Evolutionary conservation across 2,888 invertebrate species (phyloP).

Genomic region (Nesidiocoris tenuis): DNA sequence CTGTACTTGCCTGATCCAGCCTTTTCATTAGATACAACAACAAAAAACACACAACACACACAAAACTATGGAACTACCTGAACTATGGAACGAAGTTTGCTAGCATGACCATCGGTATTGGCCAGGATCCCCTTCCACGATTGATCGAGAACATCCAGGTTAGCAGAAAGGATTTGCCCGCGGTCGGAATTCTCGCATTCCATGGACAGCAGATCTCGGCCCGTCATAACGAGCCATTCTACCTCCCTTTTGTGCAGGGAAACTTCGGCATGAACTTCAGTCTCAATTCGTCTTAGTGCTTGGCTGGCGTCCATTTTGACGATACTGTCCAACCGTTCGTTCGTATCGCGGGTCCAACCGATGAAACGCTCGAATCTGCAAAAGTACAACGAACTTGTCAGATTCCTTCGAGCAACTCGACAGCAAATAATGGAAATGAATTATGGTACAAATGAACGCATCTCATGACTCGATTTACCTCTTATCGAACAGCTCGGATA

Average conservation of each 20-base stretch:
- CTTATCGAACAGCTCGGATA: constrained; percentile 68
- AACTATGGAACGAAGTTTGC: constrained; percentile 65
- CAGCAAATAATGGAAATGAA: too few species aligned
- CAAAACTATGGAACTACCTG: too few species aligned
- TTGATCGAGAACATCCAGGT: constrained; percentile 57
- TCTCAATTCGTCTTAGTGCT: constrained; percentile 68
- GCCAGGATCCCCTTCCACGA: constrained; percentile 69
- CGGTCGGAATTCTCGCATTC: constrained; percentile 6
- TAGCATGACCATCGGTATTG: constrained; percentile 65
- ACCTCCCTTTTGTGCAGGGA: constrained; percentile 73
- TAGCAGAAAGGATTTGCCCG: constrained; percentile 2
- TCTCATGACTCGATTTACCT: constrained; percentile 42
- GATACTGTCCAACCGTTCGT: constrained; percentile 62
- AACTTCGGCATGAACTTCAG: constrained; percentile 74
- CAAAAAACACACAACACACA: too few species aligned
- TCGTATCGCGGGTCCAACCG: constrained; percentile 70
- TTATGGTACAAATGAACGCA: too few species aligned
- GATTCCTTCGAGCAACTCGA: too few species aligned
- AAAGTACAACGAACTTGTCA: too few species aligned
- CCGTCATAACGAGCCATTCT: constrained; percentile 70
- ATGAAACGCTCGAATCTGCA: constrained; percentile 58
- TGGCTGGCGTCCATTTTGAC: constrained; percentile 67
- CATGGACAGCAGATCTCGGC: constrained; percentile 22
- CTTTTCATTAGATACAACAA: too few species aligned
- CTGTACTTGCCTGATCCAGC: too few species aligned